These are phyloP conservation scores for Poecilus cupreus DNA, from an alignment of 2,888 invertebrate genomes.

Conservation along the genomic window DNA sequence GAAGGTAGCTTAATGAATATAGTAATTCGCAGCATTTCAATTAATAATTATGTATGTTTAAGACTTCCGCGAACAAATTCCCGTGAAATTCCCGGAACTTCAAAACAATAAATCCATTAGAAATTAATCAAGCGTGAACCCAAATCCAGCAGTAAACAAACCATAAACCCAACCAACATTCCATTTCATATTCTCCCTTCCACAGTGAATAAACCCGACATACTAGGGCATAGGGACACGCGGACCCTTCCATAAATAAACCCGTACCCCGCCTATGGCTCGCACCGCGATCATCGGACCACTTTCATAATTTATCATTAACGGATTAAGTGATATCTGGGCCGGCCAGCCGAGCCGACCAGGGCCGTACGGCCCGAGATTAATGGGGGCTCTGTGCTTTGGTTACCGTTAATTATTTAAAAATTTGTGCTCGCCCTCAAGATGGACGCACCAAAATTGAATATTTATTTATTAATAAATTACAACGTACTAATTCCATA, in stretches of 20 bases:
- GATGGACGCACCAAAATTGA: too few relatives aligned
- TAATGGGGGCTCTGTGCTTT: background rate
- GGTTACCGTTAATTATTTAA: background rate
- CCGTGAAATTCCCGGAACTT: slow-evolving; percentile 14
- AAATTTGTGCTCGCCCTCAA: too few relatives aligned
- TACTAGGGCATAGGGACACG: background rate
- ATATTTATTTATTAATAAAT: too few relatives aligned
- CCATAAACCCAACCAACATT: slow-evolving; percentile 40
- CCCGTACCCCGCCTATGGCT: slow-evolving; percentile 25
- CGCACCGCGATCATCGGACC: slow-evolving; percentile 61
- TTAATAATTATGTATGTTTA: background rate
- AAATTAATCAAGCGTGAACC: slow-evolving; percentile 40
- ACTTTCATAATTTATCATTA: slow-evolving; percentile 71
- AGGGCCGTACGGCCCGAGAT: slow-evolving; percentile 8
- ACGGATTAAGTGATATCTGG: slow-evolving; percentile 69
- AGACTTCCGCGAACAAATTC: slow-evolving; percentile 18
- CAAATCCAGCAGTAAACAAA: slow-evolving; percentile 36
- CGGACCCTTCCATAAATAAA: slow-evolving; percentile 39
- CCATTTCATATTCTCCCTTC: slow-evolving; percentile 33
- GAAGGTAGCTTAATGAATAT: too few relatives aligned
- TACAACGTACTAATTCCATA: too few relatives aligned
- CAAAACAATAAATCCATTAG: slow-evolving; percentile 39
- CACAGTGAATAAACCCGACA: background rate
- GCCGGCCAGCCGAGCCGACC: background rate
- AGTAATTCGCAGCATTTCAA: too few relatives aligned